Percentiles rank a stretch among this genome's conserved stretches.
Conservation (phyloP, 1,140 invertebrate genomes). For the Drosophila nannoptera region DNA sequence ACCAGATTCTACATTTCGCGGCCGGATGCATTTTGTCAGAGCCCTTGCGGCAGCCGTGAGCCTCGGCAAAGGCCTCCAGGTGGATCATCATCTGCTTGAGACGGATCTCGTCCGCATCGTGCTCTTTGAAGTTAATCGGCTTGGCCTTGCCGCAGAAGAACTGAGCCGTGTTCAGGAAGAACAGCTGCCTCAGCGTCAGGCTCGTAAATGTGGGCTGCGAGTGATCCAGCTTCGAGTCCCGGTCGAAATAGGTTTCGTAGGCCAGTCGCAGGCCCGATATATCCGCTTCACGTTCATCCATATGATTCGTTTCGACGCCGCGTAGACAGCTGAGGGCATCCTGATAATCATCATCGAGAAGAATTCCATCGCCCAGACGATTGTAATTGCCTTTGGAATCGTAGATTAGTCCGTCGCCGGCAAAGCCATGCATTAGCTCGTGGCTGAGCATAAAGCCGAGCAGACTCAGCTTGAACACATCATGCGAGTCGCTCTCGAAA, state of each 20-base stretch:
- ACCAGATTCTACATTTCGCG: constrained; percentile 59
- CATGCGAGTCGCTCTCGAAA: constrained; percentile 41
- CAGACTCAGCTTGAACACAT: constrained; percentile 60
- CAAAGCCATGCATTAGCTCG: constrained; percentile 65
- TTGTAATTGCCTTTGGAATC: constrained; percentile 45
- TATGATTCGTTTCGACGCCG: constrained; percentile 35
- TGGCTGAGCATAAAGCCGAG: constrained; percentile 66
- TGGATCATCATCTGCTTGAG: constrained; percentile 47
- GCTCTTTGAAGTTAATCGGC: constrained; percentile 27
- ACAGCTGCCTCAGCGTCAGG: constrained; percentile 41
- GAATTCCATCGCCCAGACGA: constrained; percentile 6
- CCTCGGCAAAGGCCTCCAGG: constrained; percentile 48
- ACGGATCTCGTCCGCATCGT: constrained; percentile 55
- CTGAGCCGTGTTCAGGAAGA: constrained; percentile 67
- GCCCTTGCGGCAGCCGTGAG: constrained; percentile 28
- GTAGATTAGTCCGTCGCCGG: constrained; percentile 20
- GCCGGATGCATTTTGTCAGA: constrained; percentile 31
- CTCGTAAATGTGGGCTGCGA: constrained; percentile 17
- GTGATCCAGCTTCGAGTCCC: neutral
- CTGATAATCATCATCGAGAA: neutral
- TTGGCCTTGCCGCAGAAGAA: constrained; percentile 55
- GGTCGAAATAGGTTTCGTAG: constrained; percentile 52
- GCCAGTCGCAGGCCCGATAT: constrained; percentile 54
- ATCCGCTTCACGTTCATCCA: constrained; percentile 62
- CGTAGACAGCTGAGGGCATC: constrained; percentile 41